phyloP scores from a whole-genome alignment of 2,797 vertebrate genomes.

The Cichlasoma orientale region DNA sequence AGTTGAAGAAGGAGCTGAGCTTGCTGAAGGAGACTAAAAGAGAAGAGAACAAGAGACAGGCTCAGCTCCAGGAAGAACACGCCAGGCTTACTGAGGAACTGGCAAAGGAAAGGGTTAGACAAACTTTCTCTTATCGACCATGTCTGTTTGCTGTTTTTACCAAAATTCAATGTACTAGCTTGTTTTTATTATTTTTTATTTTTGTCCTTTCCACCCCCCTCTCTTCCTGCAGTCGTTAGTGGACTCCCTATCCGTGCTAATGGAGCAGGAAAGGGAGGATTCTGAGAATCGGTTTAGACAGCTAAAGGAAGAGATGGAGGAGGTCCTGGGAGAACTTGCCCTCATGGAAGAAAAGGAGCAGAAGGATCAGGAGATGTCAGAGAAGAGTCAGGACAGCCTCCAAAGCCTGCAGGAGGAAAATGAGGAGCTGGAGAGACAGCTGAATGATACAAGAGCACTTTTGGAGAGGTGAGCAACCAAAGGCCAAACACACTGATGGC shows the following conservation, averaged over 20 bases:
- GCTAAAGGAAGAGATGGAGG: slow-evolving; percentile 85
- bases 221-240: slow-evolving; percentile 78
- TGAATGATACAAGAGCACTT: slow-evolving; percentile 68
- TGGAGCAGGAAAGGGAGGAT: slow-evolving; percentile 82
- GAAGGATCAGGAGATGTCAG: slow-evolving; percentile 71
- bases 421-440: slow-evolving; percentile 69
- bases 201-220: neutral
- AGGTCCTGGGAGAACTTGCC: slow-evolving; percentile 86
- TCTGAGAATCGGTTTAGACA: slow-evolving; percentile 82
- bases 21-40: slow-evolving; percentile 75
- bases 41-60: slow-evolving; percentile 69
- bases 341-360: slow-evolving; percentile 84
- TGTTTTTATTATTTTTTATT: neutral
- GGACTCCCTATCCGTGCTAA: slow-evolving; percentile 76
- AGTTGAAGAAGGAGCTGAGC: slow-evolving; percentile 80
- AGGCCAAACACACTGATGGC: neutral
- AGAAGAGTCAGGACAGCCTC: slow-evolving; percentile 71
- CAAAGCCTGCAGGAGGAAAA: slow-evolving; percentile 79
- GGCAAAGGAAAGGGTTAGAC: slow-evolving; percentile 84
- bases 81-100: slow-evolving; percentile 73
- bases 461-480: slow-evolving; percentile 81
- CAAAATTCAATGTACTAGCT: neutral
- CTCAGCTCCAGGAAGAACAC: slow-evolving; percentile 80
- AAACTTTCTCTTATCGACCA: neutral
- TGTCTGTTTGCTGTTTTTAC: neutral